Base-by-base conservation (phyloP, 1,140 invertebrate species). In the Halyomorpha halys region DNA sequence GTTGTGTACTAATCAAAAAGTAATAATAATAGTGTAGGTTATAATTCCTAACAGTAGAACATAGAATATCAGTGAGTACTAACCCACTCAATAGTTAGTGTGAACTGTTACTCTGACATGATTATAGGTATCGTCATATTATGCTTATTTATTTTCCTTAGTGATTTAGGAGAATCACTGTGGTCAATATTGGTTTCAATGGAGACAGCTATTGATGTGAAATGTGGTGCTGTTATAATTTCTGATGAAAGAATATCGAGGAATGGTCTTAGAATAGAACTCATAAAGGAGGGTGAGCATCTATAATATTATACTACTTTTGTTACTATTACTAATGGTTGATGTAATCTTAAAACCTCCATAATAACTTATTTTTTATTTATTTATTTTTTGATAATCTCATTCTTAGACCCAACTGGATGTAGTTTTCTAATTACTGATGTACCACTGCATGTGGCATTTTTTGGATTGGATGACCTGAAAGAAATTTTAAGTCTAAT, bases 231-330 rank as follows among this genome's bases (percentile, higher is more conserved):
- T 53, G 44, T 44, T 18, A 47, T 69, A 34, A 64, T 72, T 15
- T 65, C 65, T 27, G 67, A 70, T 68, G 47, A 63, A 59, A 59
- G 66, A 23, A 62, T 72, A 18, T 21, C 62, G n/a, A 69, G 68
- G 18, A 72, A 72, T 69, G 71, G 71, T 5, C 67, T 72, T 44
- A 65, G 66, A 60, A 63, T 71, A 59, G 69, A 70, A 64, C 47
- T 70, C 44, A 30, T 51, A 25, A 30, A 68, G 66, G 64, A 39
- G 6, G 34, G 34, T 39, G 13, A 39, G 13, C 11, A 39, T 39
- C 34, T 39, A 3, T 39, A 30, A 4, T 30, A 30, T 30, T 39
- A 1, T 39, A 39, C 13, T 6, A 13, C 4, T 6, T 39, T 39
- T 30, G 27, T 30, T 30, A 8, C 8, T 30, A 30, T 39, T 8